phyloP scores from a whole-genome alignment of 2,113 vertebrate genomes.

The Macrotus californicus region DNA sequence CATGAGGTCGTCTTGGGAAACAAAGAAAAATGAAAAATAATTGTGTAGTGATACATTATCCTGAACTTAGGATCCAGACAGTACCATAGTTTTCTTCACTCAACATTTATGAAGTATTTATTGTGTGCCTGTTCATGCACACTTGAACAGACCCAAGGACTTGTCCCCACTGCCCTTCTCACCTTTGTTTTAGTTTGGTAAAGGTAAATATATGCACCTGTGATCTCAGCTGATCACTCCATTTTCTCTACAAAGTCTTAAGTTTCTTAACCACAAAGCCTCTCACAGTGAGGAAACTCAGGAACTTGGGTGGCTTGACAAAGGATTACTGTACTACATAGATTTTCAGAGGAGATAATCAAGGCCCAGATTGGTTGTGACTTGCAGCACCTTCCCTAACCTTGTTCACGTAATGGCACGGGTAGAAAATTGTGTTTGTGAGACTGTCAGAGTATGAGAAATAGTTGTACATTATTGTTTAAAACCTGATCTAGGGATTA shows the following conservation, averaged over 20 bases:
- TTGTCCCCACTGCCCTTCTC: background rate
- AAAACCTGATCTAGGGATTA: background rate
- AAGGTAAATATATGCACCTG: background rate
- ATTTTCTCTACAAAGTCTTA: background rate
- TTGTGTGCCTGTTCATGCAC: background rate
- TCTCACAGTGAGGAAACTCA: background rate
- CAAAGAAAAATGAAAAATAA: background rate
- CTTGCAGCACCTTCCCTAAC: background rate
- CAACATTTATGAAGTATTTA: background rate
- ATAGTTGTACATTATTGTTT: background rate
- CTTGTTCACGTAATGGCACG: background rate
- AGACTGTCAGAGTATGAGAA: background rate
- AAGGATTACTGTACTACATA: background rate
- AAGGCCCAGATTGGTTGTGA: background rate
- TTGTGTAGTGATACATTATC: background rate
- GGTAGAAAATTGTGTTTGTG: background rate
- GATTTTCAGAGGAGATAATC: background rate
- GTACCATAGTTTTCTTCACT: background rate
- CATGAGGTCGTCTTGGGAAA: background rate
- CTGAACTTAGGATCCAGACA: background rate
- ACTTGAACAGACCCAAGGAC: background rate
- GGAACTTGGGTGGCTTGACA: background rate
- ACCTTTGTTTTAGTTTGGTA: background rate
- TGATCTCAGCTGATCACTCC: background rate
- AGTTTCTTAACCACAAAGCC: background rate